phyloP scores from a whole-genome alignment of 2,888 invertebrate species.

The Nasonovia ribisnigri region DNA sequence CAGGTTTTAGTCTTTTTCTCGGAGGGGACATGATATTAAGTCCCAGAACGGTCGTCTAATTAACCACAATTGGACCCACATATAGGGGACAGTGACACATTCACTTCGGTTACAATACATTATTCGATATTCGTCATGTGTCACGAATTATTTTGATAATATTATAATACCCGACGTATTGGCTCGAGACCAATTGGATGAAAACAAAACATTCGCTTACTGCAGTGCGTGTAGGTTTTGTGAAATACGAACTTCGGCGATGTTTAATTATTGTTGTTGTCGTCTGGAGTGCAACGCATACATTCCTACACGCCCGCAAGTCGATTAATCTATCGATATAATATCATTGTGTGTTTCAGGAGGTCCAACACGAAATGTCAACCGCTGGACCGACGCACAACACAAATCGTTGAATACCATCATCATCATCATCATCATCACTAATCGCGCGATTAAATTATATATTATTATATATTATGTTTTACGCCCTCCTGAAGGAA shows the following conservation, averaged over 20 bases:
- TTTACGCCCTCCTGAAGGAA: not conserved
- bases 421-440: too few relatives aligned
- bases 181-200: not conserved
- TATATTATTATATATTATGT: not conserved
- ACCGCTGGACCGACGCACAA: not conserved
- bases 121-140: slow-evolving; percentile 34
- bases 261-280: not conserved
- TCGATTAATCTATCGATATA: not conserved
- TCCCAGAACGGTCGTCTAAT: slow-evolving; percentile 38
- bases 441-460: not conserved
- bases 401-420: not conserved
- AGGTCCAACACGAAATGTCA: not conserved
- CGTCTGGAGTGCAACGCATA: not conserved
- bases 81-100: slow-evolving; percentile 39
- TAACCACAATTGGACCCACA: slow-evolving; percentile 58
- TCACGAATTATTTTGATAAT: slow-evolving; percentile 39
- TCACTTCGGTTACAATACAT: slow-evolving; percentile 5
- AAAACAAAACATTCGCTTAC: not conserved
- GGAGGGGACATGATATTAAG: not conserved
- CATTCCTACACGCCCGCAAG: not conserved
- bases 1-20: not conserved
- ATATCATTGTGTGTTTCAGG: not conserved
- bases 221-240: not conserved
- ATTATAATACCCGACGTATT: slow-evolving; percentile 7
- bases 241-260: not conserved